Evolutionary conservation across 1,140 invertebrate species (phyloP), one percentile per base, ranked within the genome.

Genomic region (Drosophila rufa): DNA sequence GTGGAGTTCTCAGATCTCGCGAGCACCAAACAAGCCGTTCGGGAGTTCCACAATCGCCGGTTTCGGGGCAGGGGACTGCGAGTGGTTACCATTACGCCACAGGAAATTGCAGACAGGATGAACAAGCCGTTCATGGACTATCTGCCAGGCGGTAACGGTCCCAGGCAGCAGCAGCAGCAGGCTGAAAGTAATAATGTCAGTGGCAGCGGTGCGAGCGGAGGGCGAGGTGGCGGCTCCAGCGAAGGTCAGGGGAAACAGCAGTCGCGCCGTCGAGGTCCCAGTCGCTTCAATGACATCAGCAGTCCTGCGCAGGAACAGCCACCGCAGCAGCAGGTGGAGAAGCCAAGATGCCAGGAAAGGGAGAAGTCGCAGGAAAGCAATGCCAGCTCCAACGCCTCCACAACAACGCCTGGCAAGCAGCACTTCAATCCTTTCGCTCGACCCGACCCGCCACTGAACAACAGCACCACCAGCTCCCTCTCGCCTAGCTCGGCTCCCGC

Each of bases 1-100:
- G 97, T 97, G 77, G 97, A 98, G 90, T 98, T 98, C 89, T 93
- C 94, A 11, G 95, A 94, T 15, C 67, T 93, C 0, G 94, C 95
- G 33, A 96, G 98, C 81, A 96, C 96, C 2, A 93, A 95, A 11
- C 93, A 94, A 59, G 97, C 97, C 0, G 92, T 95, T 0, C 93
- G 94, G 0, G 78, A 81, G 30, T 92, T 92, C 55, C 97, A 97
- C 85, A 95, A 98, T 89, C 95, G 95, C 0, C 80, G 94, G 0
- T 94, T 94, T 17, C 93, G 97, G 7, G 96, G 95, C 0, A 94
- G 95, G 56, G 93, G 94, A 0, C 93, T 98, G 2, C 94, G 94
- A 0, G 94, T 98, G 0, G 94, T 95, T 38, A 75, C 96, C 0
- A 95, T 98, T 3, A 92, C 95, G 9, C 94, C 96, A 3, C 87